Evolutionary conservation across 2,888 invertebrate genomes (phyloP).

Genomic region (Lepeophtheirus nordmannii): DNA sequence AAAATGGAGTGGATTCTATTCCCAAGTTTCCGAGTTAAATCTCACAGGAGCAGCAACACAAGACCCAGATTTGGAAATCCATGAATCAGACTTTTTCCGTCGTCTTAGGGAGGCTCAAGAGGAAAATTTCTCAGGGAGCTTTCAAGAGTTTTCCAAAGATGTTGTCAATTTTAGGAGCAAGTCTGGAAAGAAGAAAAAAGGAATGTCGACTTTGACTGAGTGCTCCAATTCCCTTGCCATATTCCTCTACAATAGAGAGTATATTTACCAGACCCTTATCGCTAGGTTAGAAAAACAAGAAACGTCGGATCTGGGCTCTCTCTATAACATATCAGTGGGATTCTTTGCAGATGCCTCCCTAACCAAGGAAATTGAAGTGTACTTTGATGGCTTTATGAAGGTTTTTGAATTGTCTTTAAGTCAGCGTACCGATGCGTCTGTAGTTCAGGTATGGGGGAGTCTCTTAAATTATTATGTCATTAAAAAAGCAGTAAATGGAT

Average conservation of each 20-base stretch:
- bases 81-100: background rate
- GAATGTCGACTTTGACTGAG: background rate
- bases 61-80: background rate
- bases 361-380: background rate
- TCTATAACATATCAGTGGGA: background rate
- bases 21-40: background rate
- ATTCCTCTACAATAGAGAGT: background rate
- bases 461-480: background rate
- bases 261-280: background rate
- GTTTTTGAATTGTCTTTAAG: background rate
- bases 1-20: slow-evolving; percentile 5
- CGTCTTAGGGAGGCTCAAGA: background rate
- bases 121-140: background rate
- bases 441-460: background rate
- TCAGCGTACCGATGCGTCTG: background rate
- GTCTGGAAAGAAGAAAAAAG: background rate
- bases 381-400: background rate
- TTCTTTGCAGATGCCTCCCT: background rate
- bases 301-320: background rate
- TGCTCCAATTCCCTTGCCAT: background rate
- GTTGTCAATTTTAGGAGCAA: background rate
- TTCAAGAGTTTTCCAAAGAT: background rate
- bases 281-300: background rate
- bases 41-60: background rate
- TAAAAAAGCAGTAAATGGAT: background rate